Evolutionary conservation across 1,140 invertebrate genomes (phyloP).

Genomic region (Drosophila hydei): DNA sequence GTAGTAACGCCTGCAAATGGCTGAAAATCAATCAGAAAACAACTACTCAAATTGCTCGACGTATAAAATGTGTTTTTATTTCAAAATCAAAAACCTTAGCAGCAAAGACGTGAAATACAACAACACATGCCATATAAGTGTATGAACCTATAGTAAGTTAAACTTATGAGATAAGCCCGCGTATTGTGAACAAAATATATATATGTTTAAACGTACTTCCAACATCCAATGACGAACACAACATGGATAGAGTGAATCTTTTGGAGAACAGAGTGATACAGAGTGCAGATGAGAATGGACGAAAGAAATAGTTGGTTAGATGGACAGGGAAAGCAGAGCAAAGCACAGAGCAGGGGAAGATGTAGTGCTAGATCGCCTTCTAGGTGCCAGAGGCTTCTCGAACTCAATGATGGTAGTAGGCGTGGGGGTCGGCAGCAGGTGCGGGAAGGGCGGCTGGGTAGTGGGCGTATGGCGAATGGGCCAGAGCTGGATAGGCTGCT

Average conservation of each 20-base stretch:
- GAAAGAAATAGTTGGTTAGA: slow-evolving; percentile 19
- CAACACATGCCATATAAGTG: slow-evolving; percentile 15
- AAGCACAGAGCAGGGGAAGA: slow-evolving; percentile 24
- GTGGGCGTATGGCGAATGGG: slow-evolving; percentile 73
- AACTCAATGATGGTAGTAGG: slow-evolving; percentile 67
- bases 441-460: slow-evolving; percentile 42
- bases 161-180: slow-evolving; percentile 46
- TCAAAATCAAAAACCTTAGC: slow-evolving; percentile 22
- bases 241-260: slow-evolving; percentile 40
- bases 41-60: background rate
- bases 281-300: slow-evolving; percentile 20
- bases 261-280: slow-evolving; percentile 10
- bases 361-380: slow-evolving; percentile 14
- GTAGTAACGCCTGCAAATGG: no score
- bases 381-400: slow-evolving; percentile 19
- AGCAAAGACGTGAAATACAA: slow-evolving; percentile 16
- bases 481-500: slow-evolving; percentile 75
- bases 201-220: slow-evolving; percentile 42
- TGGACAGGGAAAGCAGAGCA: slow-evolving; percentile 17
- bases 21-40: background rate
- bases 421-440: slow-evolving; percentile 60
- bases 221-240: slow-evolving; percentile 67
- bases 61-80: background rate
- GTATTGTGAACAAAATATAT: slow-evolving; percentile 21
- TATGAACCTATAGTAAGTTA: slow-evolving; percentile 39